Evolutionary conservation across 2,113 vertebrate genomes (phyloP).

Genomic region (Fulmarus glacialis): DNA sequence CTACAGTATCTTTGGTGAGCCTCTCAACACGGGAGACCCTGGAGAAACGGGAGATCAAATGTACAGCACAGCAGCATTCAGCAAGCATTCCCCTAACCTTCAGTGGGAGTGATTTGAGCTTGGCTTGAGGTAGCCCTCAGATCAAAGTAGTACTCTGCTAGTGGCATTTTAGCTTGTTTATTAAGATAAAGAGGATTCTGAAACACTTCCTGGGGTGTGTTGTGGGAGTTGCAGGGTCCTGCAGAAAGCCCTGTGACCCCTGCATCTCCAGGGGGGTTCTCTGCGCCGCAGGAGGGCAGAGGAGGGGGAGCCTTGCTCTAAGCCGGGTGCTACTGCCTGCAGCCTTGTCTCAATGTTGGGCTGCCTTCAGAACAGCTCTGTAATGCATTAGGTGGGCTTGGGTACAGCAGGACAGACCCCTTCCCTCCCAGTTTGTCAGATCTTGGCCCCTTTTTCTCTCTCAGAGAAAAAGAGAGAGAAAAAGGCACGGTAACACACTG

Average conservation of each 20-base stretch:
- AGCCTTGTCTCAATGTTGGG: not conserved
- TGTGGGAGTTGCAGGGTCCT: not conserved
- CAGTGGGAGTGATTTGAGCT: not conserved
- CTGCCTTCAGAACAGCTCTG: not conserved
- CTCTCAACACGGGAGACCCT: not conserved
- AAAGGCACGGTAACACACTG: rapidly evolving
- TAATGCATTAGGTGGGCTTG: not conserved
- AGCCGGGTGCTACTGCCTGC: not conserved
- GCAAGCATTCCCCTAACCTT: not conserved
- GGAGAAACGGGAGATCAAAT: not conserved
- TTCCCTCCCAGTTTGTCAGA: not conserved
- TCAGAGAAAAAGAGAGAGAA: not conserved
- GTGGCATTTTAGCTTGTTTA: not conserved
- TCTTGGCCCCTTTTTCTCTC: not conserved
- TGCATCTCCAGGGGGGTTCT: not conserved
- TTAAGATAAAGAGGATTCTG: not conserved
- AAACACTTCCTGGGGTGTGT: not conserved
- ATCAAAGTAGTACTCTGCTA: not conserved
- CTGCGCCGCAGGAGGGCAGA: not conserved
- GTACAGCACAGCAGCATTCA: not conserved
- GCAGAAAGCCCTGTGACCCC: not conserved
- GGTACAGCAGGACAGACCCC: not conserved
- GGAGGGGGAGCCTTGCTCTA: not conserved
- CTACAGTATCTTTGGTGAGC: not conserved
- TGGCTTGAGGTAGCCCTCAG: not conserved